Base-by-base conservation (phyloP, 2,113 vertebrate species). In the Thunnus thynnus region DNA sequence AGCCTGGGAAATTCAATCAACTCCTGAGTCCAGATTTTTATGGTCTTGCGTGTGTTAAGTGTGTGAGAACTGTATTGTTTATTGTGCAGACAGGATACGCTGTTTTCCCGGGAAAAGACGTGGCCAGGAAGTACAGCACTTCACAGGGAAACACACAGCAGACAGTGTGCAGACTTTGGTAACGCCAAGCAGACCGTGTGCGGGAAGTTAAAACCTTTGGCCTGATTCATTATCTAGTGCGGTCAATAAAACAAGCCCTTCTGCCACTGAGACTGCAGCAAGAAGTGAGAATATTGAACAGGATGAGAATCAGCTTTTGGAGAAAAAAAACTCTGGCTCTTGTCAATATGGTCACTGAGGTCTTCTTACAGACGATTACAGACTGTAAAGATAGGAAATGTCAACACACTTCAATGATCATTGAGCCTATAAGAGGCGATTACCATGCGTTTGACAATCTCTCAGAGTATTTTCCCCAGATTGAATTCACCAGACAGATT, bases 61-160 rank as follows among this genome's bases (percentile, higher is more conserved):
- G 92, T 94, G 94, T 95, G 95, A 95, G 95, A 95, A 94, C 87
- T 58, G 88, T 80, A 95, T 93, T 93, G 94, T 94, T 94, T 94
- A 94, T 93, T 92, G 90, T 92, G 85, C 73, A 73, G 88, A 93
- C 95, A 94, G 95, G 95, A 96, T 93, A 93, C 91, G 85, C 86
- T 9, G 72, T 93, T 96, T 94, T 95, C 94, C 94, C 91, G 92
- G 95, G 93, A 95, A 95, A 92, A 94, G 84, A 89, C 73, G 73
- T 51, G 67, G 86, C 71, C 93, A 93, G 94, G 94, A 95, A 94
- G 94, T 71, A 66, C 84, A 67, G 82, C 77, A 86, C 79, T 88
- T 85, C 32, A 57, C 13, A 70, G 80, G 73, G 85, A 82, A 93
- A 84, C 67, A 67, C 79, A 62, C 41, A 85, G 83, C 85, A 89